phyloP scores from a whole-genome alignment of 1,140 invertebrate genomes.

The Meloidogyne floridensis region DNA sequence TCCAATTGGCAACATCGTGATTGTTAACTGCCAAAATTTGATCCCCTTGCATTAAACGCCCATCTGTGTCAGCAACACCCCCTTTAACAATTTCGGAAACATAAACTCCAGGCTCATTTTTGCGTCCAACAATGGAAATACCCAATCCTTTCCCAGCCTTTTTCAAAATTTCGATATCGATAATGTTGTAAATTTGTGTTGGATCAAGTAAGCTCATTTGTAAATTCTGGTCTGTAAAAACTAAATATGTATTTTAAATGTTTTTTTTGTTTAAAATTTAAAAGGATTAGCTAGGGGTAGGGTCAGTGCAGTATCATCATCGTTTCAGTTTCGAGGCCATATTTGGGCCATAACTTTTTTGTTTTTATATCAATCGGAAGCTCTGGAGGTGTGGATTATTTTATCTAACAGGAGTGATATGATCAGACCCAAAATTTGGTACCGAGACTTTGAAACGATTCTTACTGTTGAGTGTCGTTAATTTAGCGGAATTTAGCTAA shows the following conservation, averaged over 20 bases:
- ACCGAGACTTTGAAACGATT: too few species aligned
- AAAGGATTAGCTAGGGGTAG: too few species aligned
- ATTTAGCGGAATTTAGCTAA: too few species aligned
- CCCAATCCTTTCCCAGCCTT: conserved; percentile 69
- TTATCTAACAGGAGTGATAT: too few species aligned
- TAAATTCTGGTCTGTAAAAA: conserved; percentile 69
- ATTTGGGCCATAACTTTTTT: too few species aligned
- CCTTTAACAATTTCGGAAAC: conserved; percentile 91
- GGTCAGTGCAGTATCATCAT: too few species aligned
- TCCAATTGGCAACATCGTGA: conserved; percentile 79
- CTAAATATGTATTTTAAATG: background rate
- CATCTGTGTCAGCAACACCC: conserved; percentile 86
- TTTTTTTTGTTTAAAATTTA: too few species aligned
- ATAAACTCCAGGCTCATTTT: conserved; percentile 84
- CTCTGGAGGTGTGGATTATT: too few species aligned
- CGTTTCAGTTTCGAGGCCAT: too few species aligned
- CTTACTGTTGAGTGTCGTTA: too few species aligned
- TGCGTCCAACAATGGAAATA: conserved; percentile 74
- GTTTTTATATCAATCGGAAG: too few species aligned
- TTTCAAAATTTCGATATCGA: conserved; percentile 86
- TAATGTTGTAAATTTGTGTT: conserved; percentile 75
- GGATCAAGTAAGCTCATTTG: conserved; percentile 71
- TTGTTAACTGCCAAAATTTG: conserved; percentile 86
- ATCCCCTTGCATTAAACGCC: conserved; percentile 87
- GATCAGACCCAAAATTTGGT: too few species aligned